Evolutionary conservation across 1,140 invertebrate genomes (phyloP), one percentile per base, ranked within the genome.

Genomic region (Brachionus angularis): DNA sequence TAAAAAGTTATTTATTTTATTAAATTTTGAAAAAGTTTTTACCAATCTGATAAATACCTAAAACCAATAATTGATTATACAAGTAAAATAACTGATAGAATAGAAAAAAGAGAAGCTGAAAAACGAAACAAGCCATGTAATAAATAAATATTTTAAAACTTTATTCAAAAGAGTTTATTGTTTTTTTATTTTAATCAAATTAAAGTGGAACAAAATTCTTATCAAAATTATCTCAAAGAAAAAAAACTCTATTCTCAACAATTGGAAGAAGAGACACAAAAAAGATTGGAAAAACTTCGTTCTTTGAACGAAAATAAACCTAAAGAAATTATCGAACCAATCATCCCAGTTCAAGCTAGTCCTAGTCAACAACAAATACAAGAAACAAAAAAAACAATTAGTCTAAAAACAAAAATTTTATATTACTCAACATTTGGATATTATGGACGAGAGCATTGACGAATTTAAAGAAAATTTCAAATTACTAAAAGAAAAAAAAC

Each of bases 401-500:
- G 47, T 47, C 14, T 49, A 29, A 67, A 34, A 12, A 29, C 33
- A 36, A 67, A 67, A 47, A 8, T 47, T 33, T 0, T 49, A 5
- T 46, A 67, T 21, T 49, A 31, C 47, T 29, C 36, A 36, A 47
- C 42, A 47, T n/a, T 67, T 8, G 62, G 62, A 50, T 67, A 67
- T 29, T 23, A 50, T 50, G 42, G 62, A 67, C 62, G 62, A 67
- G 25, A 67, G 39, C 25, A 34, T 67, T 36, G 62, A 67, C n/a
- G 62, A 67, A 67, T 67, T 67, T 67, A 67, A 33, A 33, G 62
- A 67, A 67, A 67, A 67, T 67, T 67, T 67, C 29, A 67, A 67
- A 67, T 16, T 34, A 34, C 21, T 67, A 18, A 67, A 67, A 67
- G 62, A 67, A 50, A 67, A 67, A 47, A 33, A 42, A 29, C 53